Percentiles rank a stretch among this genome's conserved stretches.
Evolutionary conservation across 2,888 invertebrate species (phyloP).

Genomic region (Drosophila vallismaia): DNA sequence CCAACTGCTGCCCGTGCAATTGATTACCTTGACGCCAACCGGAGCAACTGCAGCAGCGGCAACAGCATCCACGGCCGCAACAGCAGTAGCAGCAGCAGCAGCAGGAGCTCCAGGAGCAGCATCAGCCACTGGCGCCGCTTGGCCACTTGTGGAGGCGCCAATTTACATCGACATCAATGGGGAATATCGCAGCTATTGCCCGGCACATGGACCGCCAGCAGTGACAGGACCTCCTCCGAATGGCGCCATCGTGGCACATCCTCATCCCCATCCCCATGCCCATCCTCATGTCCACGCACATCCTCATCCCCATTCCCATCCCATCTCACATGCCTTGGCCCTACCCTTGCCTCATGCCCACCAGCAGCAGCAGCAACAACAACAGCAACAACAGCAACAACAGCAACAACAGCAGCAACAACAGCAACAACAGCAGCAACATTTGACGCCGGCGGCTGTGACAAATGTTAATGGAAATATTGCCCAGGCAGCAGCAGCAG

Average conservation of each 20-base stretch:
- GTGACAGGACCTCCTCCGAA: slow-evolving; percentile 47
- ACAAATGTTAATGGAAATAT: slow-evolving; percentile 72
- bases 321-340: slow-evolving; percentile 38
- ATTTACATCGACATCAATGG: slow-evolving; percentile 87
- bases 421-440: slow-evolving; percentile 52
- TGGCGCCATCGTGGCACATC: slow-evolving; percentile 58
- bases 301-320: slow-evolving; percentile 31
- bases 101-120: slow-evolving; percentile 44
- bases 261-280: slow-evolving; percentile 48
- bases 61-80: slow-evolving; percentile 65
- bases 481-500: slow-evolving; percentile 53
- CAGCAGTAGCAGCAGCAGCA: slow-evolving; percentile 64
- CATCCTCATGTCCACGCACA: slow-evolving; percentile 45
- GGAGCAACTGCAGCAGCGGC: slow-evolving; percentile 60
- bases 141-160: slow-evolving; percentile 85
- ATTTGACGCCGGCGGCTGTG: slow-evolving; percentile 56
- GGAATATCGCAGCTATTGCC: slow-evolving; percentile 85
- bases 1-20: slow-evolving; percentile 85
- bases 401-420: slow-evolving; percentile 48
- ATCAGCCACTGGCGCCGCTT: slow-evolving; percentile 79
- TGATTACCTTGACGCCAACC: slow-evolving; percentile 83
- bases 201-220: slow-evolving; percentile 82
- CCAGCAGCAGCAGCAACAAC: slow-evolving; percentile 49
- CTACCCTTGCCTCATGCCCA: slow-evolving; percentile 33
- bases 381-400: slow-evolving; percentile 40